Percentiles rank a stretch among this genome's conserved stretches.
Conservation (phyloP, 2,113 vertebrate genomes). For the Sciurus niger region DNA sequence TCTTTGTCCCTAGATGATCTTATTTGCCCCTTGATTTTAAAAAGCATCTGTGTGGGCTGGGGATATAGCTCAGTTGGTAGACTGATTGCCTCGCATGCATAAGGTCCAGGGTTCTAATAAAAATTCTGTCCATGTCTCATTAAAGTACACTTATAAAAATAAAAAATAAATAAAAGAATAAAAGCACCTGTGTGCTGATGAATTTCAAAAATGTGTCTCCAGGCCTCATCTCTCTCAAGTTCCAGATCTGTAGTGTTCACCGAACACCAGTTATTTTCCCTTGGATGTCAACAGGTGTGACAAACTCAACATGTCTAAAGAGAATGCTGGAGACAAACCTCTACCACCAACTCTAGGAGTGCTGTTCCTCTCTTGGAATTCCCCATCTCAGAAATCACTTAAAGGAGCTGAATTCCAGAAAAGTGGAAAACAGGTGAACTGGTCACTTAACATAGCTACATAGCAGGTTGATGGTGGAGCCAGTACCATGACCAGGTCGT, state of each 20-base stretch:
- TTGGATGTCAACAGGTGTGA: background rate
- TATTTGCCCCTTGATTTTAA: background rate
- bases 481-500: background rate
- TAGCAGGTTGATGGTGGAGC: background rate
- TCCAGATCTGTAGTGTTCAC: background rate
- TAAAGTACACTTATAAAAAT: too few relatives aligned
- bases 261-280: background rate
- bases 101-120: too few relatives aligned
- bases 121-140: too few relatives aligned
- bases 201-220: background rate
- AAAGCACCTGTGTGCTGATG: background rate
- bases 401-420: slow-evolving; percentile 3
- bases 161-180: background rate
- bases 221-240: background rate
- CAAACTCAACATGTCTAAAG: background rate
- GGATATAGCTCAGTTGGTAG: too few relatives aligned
- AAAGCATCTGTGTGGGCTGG: background rate
- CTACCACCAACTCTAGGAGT: background rate
- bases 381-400: background rate
- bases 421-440: background rate
- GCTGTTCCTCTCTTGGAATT: background rate
- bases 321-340: background rate
- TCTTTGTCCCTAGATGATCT: background rate
- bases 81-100: too few relatives aligned
- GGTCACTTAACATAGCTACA: background rate